Percentiles rank a stretch among this genome's conserved stretches.
Evolutionary conservation across 2,888 invertebrate species (phyloP).

Genomic region (Harpalus rubripes): DNA sequence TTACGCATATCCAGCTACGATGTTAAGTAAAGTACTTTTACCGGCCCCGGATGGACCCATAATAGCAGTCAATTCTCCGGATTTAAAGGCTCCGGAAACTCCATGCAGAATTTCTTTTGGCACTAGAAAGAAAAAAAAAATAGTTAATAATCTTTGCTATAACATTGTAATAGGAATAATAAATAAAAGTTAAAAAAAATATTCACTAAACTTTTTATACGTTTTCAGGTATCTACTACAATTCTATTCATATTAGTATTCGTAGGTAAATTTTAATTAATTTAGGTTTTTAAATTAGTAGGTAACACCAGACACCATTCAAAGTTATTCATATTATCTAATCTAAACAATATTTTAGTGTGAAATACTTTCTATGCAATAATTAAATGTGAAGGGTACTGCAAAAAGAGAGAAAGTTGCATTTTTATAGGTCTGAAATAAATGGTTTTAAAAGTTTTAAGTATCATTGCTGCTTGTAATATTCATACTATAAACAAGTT

Average conservation of each 20-base stretch:
- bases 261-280: too few species aligned
- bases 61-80: slow-evolving; percentile 92
- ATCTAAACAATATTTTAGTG: too few species aligned
- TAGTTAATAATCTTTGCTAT: not conserved
- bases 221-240: too few species aligned
- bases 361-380: too few species aligned
- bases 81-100: slow-evolving; percentile 89
- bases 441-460: too few species aligned
- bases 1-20: slow-evolving; percentile 91
- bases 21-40: slow-evolving; percentile 94
- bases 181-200: not conserved
- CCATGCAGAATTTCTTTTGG: slow-evolving; percentile 91
- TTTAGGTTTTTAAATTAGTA: too few species aligned
- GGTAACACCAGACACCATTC: not conserved
- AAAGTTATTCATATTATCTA: not conserved
- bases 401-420: too few species aligned
- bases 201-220: not conserved
- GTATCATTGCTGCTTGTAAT: too few species aligned
- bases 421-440: too few species aligned
- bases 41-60: slow-evolving; percentile 98
- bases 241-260: too few species aligned
- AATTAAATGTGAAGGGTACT: too few species aligned
- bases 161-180: not conserved
- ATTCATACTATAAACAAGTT: too few species aligned
- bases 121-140: slow-evolving; percentile 78